Percentiles rank a stretch among this genome's conserved stretches.
Evolutionary conservation across 2,113 vertebrate genomes (phyloP).

Genomic region (Oryzias curvinotus): DNA sequence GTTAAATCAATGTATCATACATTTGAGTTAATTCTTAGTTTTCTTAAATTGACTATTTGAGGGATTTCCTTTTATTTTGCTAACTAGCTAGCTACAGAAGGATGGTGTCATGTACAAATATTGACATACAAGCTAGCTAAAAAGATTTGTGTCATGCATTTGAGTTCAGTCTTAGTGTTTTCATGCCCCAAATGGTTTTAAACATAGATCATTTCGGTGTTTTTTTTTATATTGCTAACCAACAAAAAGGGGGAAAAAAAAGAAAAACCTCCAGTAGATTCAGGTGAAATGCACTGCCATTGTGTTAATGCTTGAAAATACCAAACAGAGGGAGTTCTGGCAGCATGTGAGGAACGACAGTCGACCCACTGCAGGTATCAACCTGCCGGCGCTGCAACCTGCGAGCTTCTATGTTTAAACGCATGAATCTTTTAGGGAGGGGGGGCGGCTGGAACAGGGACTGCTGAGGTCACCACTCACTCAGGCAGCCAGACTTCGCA

Average conservation of each 20-base stretch:
- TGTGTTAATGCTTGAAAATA: background rate
- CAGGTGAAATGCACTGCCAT: background rate
- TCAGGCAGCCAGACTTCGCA: slow-evolving; percentile 25
- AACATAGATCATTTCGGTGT: too few relatives aligned
- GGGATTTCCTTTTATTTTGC: too few relatives aligned
- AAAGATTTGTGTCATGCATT: too few relatives aligned
- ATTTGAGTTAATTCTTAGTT: too few relatives aligned
- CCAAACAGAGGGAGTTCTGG: background rate
- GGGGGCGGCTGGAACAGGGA: slow-evolving; percentile 4
- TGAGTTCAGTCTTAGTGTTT: too few relatives aligned
- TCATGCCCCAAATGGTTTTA: too few relatives aligned
- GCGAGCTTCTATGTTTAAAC: slow-evolving; percentile 41
- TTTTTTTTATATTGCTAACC: too few relatives aligned
- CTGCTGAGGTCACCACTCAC: slow-evolving; percentile 27
- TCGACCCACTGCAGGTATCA: background rate
- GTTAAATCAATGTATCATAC: too few relatives aligned
- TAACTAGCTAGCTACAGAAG: too few relatives aligned
- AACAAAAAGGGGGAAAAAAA: background rate
- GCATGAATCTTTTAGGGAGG: slow-evolving; percentile 55
- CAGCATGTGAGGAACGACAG: background rate
- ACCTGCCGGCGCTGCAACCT: slow-evolving; percentile 9
- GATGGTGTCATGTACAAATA: too few relatives aligned
- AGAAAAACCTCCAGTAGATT: background rate
- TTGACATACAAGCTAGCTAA: too few relatives aligned
- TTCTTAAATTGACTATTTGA: too few relatives aligned